These are phyloP conservation scores for Aplochiton taeniatus DNA, from an alignment of 2,797 vertebrate species.

Conservation along the genomic window DNA sequence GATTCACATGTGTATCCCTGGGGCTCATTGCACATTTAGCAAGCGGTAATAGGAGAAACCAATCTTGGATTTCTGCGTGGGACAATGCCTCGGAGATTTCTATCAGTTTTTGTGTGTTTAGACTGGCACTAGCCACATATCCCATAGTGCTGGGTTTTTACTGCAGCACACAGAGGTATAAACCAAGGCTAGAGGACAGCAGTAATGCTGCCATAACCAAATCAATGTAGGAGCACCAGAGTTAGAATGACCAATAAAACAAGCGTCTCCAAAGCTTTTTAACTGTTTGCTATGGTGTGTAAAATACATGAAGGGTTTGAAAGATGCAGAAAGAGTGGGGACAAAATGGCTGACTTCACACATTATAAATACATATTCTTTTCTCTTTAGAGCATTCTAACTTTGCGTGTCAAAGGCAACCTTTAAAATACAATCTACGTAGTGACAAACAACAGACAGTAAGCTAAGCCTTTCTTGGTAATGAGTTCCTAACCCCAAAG, in stretches of 20 bases:
- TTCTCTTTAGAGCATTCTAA: neutral
- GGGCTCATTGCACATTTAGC: neutral
- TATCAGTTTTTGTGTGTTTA: neutral
- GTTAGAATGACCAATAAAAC: neutral
- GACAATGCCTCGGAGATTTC: neutral
- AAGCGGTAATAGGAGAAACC: neutral
- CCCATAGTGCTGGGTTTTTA: neutral
- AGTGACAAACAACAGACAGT: neutral
- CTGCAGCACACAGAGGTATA: neutral
- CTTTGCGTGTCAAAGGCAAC: neutral
- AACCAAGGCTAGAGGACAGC: neutral
- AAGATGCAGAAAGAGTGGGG: neutral
- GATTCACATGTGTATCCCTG: too few relatives aligned
- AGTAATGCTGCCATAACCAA: neutral
- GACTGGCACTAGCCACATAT: neutral
- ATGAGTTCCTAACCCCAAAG: slow-evolving; percentile 36
- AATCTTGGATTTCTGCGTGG: neutral
- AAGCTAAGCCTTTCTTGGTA: slow-evolving; percentile 16
- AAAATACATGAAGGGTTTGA: neutral
- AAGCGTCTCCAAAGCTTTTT: neutral
- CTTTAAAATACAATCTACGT: neutral
- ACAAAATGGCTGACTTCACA: neutral
- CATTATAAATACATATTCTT: neutral
- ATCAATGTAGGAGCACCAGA: neutral
- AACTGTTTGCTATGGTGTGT: slow-evolving; percentile 1